Base-by-base conservation (phyloP, 2,888 invertebrate genomes). In the Creontiades dilutus region DNA sequence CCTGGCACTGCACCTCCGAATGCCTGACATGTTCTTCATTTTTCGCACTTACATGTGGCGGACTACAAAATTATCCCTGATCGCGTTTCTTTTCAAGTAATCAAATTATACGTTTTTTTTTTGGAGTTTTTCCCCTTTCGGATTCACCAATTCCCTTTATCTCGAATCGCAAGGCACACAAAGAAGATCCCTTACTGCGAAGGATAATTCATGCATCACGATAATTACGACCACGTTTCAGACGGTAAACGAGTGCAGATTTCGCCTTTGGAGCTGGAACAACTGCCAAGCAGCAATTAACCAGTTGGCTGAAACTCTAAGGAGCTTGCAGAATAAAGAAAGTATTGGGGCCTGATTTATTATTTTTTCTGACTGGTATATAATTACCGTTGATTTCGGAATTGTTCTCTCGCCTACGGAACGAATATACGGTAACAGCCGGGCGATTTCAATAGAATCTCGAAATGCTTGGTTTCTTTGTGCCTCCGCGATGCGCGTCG, bases 1-100 rank as follows among this genome's bases (percentile, higher is more conserved):
- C n/a, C 16, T 11, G 19, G 78, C 78, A 19, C 46, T 78, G 78
- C 78, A 78, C 78, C 7, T 47, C 46, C 78, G 13, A 19, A 47
- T 46, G 16, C 46, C 47, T 78, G 37, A 37, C 37, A 16, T 19
- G 16, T 78, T 78, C n/a, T 46, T 47, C 46, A 47, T 47, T 78
- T n/a, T 78, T 78, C 19, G 78, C 78, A 46, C 78, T n/a, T 76
- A 47, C 12, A 37, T 78, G 78, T 46, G 46, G 9, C 46, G 78
- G 19, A 46, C 37, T 28, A 47, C 19, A 19, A 37, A 78, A 78
- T 78, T 78, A 78, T 46, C 46, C 19, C 16, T 47, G 78, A 47
- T 78, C 78, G 78, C 78, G 37, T 78, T 47, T 47, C 78, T 78
- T 47, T 37, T 37, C 78, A 78, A 78, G 14, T 78, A 78, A 78